phyloP scores from a whole-genome alignment of 1,140 invertebrate genomes.

The Ganaspis sp. region DNA sequence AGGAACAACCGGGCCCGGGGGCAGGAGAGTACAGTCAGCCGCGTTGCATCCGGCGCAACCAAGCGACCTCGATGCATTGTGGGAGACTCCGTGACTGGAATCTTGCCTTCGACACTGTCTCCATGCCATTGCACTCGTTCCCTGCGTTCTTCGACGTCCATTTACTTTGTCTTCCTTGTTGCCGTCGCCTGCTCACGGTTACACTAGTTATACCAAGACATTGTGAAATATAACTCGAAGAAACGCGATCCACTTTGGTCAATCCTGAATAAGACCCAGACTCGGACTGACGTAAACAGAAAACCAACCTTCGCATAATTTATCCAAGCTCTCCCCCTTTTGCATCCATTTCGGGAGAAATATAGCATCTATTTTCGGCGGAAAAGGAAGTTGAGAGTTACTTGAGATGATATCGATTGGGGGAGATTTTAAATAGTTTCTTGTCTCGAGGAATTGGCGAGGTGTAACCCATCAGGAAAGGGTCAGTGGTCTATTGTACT shows the following conservation, averaged over 20 bases:
- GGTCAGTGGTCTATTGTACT: too few species aligned
- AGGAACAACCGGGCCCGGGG: conserved; percentile 48
- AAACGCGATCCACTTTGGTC: conserved; percentile 47
- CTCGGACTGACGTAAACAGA: not conserved
- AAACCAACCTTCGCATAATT: not conserved
- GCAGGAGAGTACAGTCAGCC: conserved; percentile 59
- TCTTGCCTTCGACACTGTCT: conserved; percentile 61
- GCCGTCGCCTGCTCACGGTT: conserved; percentile 15
- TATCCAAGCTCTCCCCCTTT: not conserved
- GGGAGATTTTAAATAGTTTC: too few species aligned
- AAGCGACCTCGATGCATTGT: conserved; percentile 72
- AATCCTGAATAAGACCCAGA: conserved; percentile 3
- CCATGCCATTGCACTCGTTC: conserved; percentile 33
- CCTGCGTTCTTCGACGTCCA: conserved; percentile 40
- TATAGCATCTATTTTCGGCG: not conserved
- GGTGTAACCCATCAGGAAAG: too few species aligned
- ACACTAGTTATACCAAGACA: conserved; percentile 17
- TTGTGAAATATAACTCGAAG: conserved; percentile 49
- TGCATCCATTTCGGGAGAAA: not conserved
- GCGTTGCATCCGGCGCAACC: conserved; percentile 67
- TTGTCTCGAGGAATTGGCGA: too few species aligned
- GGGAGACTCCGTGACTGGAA: conserved; percentile 72
- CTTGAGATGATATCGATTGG: too few species aligned
- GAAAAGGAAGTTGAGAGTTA: too few species aligned
- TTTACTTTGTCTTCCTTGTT: conserved; percentile 53